Base-by-base conservation (phyloP, 1,140 invertebrate genomes). In the Drosophila rhopaloa region DNA sequence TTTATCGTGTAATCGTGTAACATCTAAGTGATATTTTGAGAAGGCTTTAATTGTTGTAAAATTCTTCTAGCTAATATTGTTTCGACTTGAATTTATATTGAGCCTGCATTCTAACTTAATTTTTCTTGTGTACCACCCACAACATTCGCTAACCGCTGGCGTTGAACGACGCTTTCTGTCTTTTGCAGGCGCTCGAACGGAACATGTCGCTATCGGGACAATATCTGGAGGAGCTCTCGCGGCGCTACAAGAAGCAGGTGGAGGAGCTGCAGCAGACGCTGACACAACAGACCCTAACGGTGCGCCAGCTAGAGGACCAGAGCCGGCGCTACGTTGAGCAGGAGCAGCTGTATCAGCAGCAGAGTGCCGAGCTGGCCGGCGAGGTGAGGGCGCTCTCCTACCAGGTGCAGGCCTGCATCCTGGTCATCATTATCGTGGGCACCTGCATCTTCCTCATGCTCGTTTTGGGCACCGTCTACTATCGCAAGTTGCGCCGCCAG, bases 131-230 rank as follows among this genome's bases (percentile, higher is more conserved):
- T 38, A 32, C 6, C 61, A 7, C 38, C 47, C 38, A 16, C 60
- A 53, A 68, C 27, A 68, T 66, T 68, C 11, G 4, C 60, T 51
- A 65, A 55, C 48, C 11, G 24, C 53, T 59, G 65, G 40, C 62
- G 32, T 72, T 73, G 44, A 47, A 16, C 40, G 50, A 53, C 53
- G 32, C 27, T 27, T 55, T 73, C 35, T 78, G 80, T 89, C 70
- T 76, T 79, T 71, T 94, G 79, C 93, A 97, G 95, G 95, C 96
- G 61, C 93, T 99, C 62, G 98, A 99, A 93, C 94, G 97, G 54
- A 99, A 99, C 93, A 98, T 99, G 95, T 98, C 98, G 4, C 93
- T 99, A 3, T 98, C 97, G 67, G 97, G 97, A 65, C 97, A 98
- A 84, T 99, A 99, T 93, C 93, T 99, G 50, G 98, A 99, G 92